These are phyloP conservation scores for Drosophila tsacasi DNA, from an alignment of 1,140 invertebrate genomes.

Conservation along the genomic window DNA sequence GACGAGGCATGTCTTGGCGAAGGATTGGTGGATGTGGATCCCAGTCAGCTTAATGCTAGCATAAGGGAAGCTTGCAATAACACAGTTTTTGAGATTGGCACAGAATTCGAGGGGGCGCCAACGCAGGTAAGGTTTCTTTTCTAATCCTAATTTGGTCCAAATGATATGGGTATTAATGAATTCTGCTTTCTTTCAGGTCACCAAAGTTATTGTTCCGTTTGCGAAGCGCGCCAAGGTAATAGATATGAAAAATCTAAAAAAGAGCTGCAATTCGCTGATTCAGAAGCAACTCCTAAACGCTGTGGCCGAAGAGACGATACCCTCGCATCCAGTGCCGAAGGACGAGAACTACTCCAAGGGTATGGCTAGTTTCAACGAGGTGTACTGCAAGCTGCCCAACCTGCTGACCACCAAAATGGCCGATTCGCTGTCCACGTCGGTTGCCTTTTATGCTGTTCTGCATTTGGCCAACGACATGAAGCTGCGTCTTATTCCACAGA, in stretches of 20 bases:
- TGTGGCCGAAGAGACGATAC: constrained; percentile 48
- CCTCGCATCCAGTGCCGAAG: constrained; percentile 44
- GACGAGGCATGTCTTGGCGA: constrained; percentile 25
- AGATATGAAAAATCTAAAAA: constrained; percentile 91
- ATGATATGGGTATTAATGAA: neutral
- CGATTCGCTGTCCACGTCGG: constrained; percentile 89
- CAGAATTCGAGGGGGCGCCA: constrained; percentile 79
- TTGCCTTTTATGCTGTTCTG: constrained; percentile 90
- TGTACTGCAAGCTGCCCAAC: constrained; percentile 87
- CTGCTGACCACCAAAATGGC: constrained; percentile 87
- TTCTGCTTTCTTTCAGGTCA: constrained; percentile 83
- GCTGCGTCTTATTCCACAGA: constrained; percentile 70
- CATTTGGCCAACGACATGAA: constrained; percentile 91
- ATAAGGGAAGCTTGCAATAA: constrained; percentile 52
- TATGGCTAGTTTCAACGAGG: constrained; percentile 82
- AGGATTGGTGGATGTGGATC: constrained; percentile 65
- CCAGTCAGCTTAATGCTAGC: constrained; percentile 19
- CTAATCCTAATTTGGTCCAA: no score
- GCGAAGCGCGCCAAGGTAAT: constrained; percentile 91
- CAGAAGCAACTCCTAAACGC: constrained; percentile 64
- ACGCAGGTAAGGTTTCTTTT: constrained; percentile 51
- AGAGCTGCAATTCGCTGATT: constrained; percentile 86
- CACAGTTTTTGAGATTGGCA: constrained; percentile 79
- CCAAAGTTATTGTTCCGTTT: constrained; percentile 89
- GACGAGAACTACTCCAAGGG: constrained; percentile 65